phyloP scores from a whole-genome alignment of 2,888 invertebrate genomes.

The Rhabditophanes sp. region DNA sequence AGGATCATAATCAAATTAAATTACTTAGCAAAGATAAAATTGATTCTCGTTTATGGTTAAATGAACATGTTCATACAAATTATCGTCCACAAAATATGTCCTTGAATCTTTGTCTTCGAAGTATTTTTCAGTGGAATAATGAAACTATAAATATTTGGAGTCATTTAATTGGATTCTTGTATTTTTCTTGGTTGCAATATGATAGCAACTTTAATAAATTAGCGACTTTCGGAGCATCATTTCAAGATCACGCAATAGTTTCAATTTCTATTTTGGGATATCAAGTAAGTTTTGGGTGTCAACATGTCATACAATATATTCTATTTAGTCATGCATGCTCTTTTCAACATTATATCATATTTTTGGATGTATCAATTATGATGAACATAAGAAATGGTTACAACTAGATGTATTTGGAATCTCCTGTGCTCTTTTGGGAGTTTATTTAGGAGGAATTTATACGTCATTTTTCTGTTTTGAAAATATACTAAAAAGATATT shows the following conservation, averaged over 20 bases:
- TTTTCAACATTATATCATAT: slow-evolving; percentile 80
- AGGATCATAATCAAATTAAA: no score
- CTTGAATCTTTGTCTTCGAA: slow-evolving; percentile 69
- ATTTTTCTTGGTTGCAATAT: slow-evolving; percentile 66
- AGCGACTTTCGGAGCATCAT: slow-evolving; percentile 56
- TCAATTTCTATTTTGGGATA: slow-evolving; percentile 68
- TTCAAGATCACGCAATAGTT: slow-evolving; percentile 68
- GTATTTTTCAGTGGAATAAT: slow-evolving; percentile 88
- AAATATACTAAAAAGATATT: slow-evolving; percentile 27
- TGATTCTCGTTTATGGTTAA: slow-evolving; percentile 39
- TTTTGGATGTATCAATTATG: slow-evolving; percentile 76
- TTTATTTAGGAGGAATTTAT: slow-evolving; percentile 85
- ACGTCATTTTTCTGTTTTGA: slow-evolving; percentile 83
- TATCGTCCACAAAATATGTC: slow-evolving; percentile 52
- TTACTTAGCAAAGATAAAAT: no score
- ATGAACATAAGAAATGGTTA: slow-evolving; percentile 67
- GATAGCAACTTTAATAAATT: slow-evolving; percentile 58
- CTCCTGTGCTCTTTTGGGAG: slow-evolving; percentile 73
- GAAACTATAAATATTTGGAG: slow-evolving; percentile 96
- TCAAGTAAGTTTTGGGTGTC: slow-evolving; percentile 53
- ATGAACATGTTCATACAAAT: slow-evolving; percentile 31
- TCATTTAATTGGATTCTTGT: slow-evolving; percentile 55
- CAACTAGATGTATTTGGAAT: slow-evolving; percentile 83
- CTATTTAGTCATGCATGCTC: slow-evolving; percentile 68
- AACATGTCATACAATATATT: neutral